Base-by-base conservation (phyloP, 2,113 vertebrate genomes). In the Dendrocopos noguchii region DNA sequence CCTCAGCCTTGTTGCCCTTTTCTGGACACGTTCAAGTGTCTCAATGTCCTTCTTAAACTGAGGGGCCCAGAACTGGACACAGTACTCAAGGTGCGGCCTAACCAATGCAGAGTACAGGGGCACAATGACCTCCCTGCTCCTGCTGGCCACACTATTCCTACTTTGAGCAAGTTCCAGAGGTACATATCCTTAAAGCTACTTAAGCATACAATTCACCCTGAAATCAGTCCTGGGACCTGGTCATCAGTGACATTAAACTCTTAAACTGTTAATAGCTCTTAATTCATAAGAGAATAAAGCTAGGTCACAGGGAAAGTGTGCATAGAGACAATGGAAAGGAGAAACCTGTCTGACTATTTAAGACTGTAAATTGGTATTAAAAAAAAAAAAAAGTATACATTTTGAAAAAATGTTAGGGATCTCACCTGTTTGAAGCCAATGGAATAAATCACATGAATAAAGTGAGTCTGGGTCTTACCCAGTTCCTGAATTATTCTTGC, bases 381-480 rank as follows among this genome's bases (percentile, higher is more conserved):
- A 52, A 9, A 0, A 28, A 63, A 93, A 73, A 25, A 13, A 52
- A 77, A 27, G 1, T 22, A 55, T 8, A 33, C 3, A 5, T 1
- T 81, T 81, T 39, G 20, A 61, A 88, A 88, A 65, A 68, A 28
- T 73, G 65, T 68, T 63, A 70, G 20, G 6, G 2, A 27, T 66
- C 7, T 33, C 21, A 56, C 2, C 7, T 42, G 1, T n/a, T 73
- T 73, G 28, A 90, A 87, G 72, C 1, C 15, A 72, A 12, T 12
- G 16, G 36, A 39, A 39, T 39, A 9, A 91, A 57, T 57, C 13
- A 44, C 10, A 31, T 50, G 0, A 78, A 63, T 64, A 78, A 84
- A 90, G 7, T 55, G 33, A 78, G 15, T 29, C 12, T 28, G 17
- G 73, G 63, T 15, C 12, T 74, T 67, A 63, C 29, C 63, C 5